Base-by-base conservation (phyloP, 1,140 invertebrate species). In the Augochlora pura region DNA sequence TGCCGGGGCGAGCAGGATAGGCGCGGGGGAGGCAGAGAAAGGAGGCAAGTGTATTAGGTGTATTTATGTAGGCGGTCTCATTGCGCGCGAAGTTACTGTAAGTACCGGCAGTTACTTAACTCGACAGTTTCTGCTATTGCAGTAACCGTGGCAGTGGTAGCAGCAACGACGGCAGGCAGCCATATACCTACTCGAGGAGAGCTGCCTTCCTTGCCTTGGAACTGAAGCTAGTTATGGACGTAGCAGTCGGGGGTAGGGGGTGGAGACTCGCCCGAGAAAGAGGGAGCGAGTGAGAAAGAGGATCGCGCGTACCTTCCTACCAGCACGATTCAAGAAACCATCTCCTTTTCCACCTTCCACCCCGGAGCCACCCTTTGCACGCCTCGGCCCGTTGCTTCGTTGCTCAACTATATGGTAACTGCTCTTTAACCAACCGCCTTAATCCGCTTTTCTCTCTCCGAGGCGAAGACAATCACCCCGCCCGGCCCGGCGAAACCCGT, bases 31-130 rank as follows among this genome's bases (percentile, higher is more conserved):
- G 49, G 49, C 18, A 66, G 76, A 82, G 83, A 85, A 46, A 66
- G 80, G 69, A 80, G 81, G 77, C 69, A 49, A 80, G 88, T 86
- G 86, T 88, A 92, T 91, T 88, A 89, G 86, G 87, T 83, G 83
- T 90, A 92, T 91, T 92, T 92, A 91, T 91, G 89, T 86, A 91
- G 84, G 87, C 88, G 81, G 88, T 90, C 89, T 91, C 89, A 92
- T 91, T 92, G 89, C 88, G 82, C 87, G 84, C 87, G 78, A 92
- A 91, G 87, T 91, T 91, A 91, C 88, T 84, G 88, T 90, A 92
- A 92, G 88, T 89, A 88, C 88, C 83, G 79, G 85, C 87, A 91
- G 88, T 92, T 92, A 91, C 88, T 92, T 92, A 91, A 86, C 90
- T 89, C 89, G 89, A 90, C 90, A 90, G 88, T 91, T 90, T 90